Base-by-base conservation (phyloP, 2,797 vertebrate genomes). In the Tapera naevia region DNA sequence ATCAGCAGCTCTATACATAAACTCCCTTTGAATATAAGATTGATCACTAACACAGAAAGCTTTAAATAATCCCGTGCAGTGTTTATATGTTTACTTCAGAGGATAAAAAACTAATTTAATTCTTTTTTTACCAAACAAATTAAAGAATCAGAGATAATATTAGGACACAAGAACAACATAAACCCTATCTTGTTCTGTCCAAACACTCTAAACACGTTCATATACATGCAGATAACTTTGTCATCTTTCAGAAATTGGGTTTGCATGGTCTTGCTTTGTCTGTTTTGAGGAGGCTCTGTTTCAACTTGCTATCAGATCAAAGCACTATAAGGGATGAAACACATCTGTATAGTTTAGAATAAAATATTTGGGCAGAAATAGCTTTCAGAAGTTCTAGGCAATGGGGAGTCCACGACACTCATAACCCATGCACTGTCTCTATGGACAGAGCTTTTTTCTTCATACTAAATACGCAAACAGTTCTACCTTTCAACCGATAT, bases 271-370 rank as follows among this genome's bases (percentile, higher is more conserved):
- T 32, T 18, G 5, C 28, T 43, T 67, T 13, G 17, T 33, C 35
- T 87, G 24, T 11, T 58, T 70, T 35, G 12, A n/a, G 10, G 3
- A 0, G 5, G 43, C 66, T 48, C 13, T 66, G 4, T 76, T 62
- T 15, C 22, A 17, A 19, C 3, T 51, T 73, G 50, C 28, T 25
- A 65, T 17, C 16, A 93, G 27, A 72, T 4, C n/a, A 80, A 89
- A 91, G 54, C 33, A 69, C 11, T 67, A 0, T 1, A 37, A n/a
- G 28, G 11, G 22, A 71, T 80, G 5, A 92, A 88, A 48, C 4
- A 33, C 0, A 0, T 6, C 28, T 35, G 23, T 16, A 51, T 1
- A 80, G 58, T 41, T 50, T 30, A 19, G 45, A 65, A 50, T 15
- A 43, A 32, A 74, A 30, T 39, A 51, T 30, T 50, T 9, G 3